Evolutionary conservation across 2,113 vertebrate species (phyloP), one percentile per base, ranked within the genome.

Genomic region (Ceratotherium simum): DNA sequence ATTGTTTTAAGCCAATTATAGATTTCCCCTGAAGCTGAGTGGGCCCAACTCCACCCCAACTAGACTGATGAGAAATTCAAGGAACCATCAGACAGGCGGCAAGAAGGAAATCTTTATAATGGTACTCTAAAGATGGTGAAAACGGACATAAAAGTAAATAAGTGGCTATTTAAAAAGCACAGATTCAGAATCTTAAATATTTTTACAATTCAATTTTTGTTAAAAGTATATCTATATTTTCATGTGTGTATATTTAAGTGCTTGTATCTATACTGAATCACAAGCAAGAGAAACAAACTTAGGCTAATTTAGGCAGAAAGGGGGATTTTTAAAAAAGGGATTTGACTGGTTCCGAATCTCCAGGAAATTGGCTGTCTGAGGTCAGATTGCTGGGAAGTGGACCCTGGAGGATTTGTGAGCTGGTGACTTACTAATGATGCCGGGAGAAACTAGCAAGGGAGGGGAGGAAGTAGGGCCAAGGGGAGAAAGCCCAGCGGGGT

Each of bases 61-160:
- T 58, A 87, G 73, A 27, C 8, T 76, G 81, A 69, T 64, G 64
- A 90, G 23, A 92, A 89, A 97, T 39, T 89, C 42, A 92, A 83
- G 25, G 25, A 90, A 67, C 9, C 70, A 48, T 89, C 58, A 51
- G 48, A 56, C 60, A 78, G 8, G 21, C 39, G 5, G 2, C 3
- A n/a, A 73, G 46, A 70, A 51, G 46, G 7, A 13, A 58, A 58
- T 88, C 33, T n/a, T 89, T 36, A 62, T 14, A 56, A 42, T 29
- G 11, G 10, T 18, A 79, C 12, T 13, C 36, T 27, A 48, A 70
- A 46, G 39, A 82, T 72, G n/a, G 29, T 80, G 3, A 69, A 93
- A 70, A 39, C 33, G 23, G 12, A 42, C 51, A 42, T 16, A 67
- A 58, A 90, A 48, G 29, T 76, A 46, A 82, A 23, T 42, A 42